Evolutionary conservation across 2,113 vertebrate genomes (phyloP).

Genomic region (Hippocampus comes): DNA sequence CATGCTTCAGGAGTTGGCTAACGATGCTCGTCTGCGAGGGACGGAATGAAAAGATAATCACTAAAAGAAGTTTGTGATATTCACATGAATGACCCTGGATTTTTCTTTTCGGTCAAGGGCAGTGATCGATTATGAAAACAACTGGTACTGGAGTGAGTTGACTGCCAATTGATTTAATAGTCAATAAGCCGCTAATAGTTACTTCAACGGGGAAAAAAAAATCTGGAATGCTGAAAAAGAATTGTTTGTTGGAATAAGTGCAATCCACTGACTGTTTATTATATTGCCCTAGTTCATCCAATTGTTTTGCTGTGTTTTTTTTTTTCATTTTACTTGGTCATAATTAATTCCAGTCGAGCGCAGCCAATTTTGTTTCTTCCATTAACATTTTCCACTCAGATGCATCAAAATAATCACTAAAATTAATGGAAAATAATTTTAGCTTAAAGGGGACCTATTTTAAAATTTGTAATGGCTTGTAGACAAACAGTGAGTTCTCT

Average conservation of each 20-base stretch:
- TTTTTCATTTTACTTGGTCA: background rate
- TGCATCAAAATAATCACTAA: background rate
- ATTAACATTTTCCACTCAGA: background rate
- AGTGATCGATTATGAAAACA: background rate
- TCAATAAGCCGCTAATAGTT: background rate
- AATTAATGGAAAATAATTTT: background rate
- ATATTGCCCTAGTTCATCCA: background rate
- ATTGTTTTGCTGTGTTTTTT: background rate
- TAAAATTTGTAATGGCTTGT: background rate
- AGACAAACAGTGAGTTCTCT: background rate
- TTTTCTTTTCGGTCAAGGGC: no score
- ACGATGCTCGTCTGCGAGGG: conserved; percentile 80
- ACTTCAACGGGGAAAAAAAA: background rate
- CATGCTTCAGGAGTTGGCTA: conserved; percentile 81
- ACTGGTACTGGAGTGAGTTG: background rate
- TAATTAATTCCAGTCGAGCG: background rate
- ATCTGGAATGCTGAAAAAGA: background rate
- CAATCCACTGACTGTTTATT: background rate
- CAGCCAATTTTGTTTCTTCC: background rate
- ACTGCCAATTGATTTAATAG: background rate
- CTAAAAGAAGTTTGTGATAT: background rate
- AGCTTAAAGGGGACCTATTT: background rate
- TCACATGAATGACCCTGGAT: background rate
- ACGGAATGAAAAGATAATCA: background rate
- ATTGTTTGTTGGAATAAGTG: background rate